Conservation (phyloP, 2,797 vertebrate species). For the Gastrophryne carolinensis region DNA sequence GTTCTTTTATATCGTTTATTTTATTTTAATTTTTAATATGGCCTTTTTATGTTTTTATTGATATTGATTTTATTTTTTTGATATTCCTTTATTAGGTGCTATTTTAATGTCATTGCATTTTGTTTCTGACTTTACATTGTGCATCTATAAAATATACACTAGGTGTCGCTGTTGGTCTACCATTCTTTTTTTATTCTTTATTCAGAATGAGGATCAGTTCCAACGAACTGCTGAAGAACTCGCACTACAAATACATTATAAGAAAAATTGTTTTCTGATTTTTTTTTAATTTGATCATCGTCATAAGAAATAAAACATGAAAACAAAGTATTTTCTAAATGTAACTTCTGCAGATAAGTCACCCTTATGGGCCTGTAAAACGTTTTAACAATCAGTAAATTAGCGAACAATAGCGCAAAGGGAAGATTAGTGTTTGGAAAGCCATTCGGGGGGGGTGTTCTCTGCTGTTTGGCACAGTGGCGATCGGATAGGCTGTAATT, state of each 20-base stretch:
- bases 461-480: conserved; percentile 30
- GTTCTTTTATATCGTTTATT: too few species aligned
- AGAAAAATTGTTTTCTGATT: background rate
- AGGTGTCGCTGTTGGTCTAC: conserved; percentile 86
- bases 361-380: conserved; percentile 47
- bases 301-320: conserved; percentile 26
- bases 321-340: conserved; percentile 27
- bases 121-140: too few species aligned
- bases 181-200: conserved; percentile 39
- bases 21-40: too few species aligned
- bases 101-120: too few species aligned
- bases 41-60: too few species aligned
- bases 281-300: conserved; percentile 16
- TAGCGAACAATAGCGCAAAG: conserved; percentile 31
- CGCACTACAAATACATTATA: conserved; percentile 5
- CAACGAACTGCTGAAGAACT: background rate
- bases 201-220: too few species aligned
- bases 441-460: conserved; percentile 5
- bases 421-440: conserved; percentile 24
- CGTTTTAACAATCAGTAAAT: conserved; percentile 50
- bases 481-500: conserved; percentile 20
- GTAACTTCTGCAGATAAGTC: conserved; percentile 29
- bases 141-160: too few species aligned
- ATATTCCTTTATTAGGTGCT: too few species aligned
- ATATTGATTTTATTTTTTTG: too few species aligned